Evolutionary conservation across 2,113 vertebrate genomes (phyloP).

Genomic region (Centrocercus urophasianus): DNA sequence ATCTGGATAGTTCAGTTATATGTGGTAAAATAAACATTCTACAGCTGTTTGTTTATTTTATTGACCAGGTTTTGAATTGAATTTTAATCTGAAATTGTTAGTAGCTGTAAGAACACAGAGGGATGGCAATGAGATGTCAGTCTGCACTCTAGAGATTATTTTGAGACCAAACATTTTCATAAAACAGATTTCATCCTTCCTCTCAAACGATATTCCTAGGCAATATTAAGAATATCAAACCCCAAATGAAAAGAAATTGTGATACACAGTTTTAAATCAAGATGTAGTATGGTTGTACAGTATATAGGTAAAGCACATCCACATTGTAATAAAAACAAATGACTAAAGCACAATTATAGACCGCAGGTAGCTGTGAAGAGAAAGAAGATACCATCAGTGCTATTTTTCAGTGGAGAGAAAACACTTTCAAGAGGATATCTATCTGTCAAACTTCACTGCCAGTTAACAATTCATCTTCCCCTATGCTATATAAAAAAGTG

Average conservation of each 20-base stretch:
- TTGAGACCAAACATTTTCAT: background rate
- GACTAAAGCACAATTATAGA: background rate
- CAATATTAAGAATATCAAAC: background rate
- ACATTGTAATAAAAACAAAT: background rate
- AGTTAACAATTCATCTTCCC: background rate
- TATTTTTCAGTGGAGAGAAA: background rate
- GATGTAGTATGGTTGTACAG: background rate
- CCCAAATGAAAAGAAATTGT: background rate
- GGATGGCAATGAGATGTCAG: slow-evolving; percentile 42
- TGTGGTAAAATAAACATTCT: background rate
- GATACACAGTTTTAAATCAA: background rate
- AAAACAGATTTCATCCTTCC: background rate
- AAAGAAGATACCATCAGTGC: background rate
- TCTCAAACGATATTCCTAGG: background rate
- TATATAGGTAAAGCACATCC: background rate
- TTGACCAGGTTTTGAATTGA: slow-evolving; percentile 37
- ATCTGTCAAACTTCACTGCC: background rate
- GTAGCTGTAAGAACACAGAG: slow-evolving; percentile 32
- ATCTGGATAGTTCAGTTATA: background rate
- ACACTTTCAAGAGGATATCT: background rate
- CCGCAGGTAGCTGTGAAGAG: background rate
- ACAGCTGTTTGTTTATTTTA: slow-evolving; percentile 17
- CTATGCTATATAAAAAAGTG: background rate
- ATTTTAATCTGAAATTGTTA: slow-evolving; percentile 59
- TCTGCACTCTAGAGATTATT: background rate